These are phyloP conservation scores for Drosophila robusta DNA, from an alignment of 2,888 invertebrate genomes.

Conservation along the genomic window DNA sequence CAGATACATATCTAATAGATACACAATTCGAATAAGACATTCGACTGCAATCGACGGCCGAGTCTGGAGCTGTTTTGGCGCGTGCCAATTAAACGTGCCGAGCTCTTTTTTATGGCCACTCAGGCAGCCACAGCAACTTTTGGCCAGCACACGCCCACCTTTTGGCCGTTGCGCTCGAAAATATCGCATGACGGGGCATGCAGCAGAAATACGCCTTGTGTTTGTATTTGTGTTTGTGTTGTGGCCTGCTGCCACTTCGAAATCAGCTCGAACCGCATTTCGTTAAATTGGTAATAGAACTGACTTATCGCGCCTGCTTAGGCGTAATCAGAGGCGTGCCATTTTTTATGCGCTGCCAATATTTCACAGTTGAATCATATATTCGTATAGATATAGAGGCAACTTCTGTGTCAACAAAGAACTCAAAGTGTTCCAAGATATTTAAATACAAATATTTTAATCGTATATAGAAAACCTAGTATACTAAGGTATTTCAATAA, in stretches of 20 bases:
- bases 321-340: constrained; percentile 26
- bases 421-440: no score
- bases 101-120: constrained; percentile 20
- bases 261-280: constrained; percentile 10
- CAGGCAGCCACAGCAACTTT: constrained; percentile 27
- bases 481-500: no score
- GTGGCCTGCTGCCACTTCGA: constrained; percentile 15
- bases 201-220: constrained; percentile 14
- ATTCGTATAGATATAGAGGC: neutral
- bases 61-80: constrained; percentile 54
- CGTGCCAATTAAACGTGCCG: constrained; percentile 74
- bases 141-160: constrained; percentile 49
- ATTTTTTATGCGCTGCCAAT: neutral
- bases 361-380: constrained; percentile 12
- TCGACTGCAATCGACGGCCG: constrained; percentile 43
- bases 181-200: constrained; percentile 37
- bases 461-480: no score
- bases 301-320: constrained; percentile 11
- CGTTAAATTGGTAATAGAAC: constrained; percentile 18
- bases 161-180: constrained; percentile 17
- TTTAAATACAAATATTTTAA: neutral
- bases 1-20: constrained; percentile 68
- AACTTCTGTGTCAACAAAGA: no score
- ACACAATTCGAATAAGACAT: constrained; percentile 68
- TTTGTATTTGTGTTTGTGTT: no score